Percentiles rank a stretch among this genome's conserved stretches.
These are phyloP conservation scores for Diplodus puntazzo DNA, from an alignment of 2,797 vertebrate species.

Conservation along the genomic window DNA sequence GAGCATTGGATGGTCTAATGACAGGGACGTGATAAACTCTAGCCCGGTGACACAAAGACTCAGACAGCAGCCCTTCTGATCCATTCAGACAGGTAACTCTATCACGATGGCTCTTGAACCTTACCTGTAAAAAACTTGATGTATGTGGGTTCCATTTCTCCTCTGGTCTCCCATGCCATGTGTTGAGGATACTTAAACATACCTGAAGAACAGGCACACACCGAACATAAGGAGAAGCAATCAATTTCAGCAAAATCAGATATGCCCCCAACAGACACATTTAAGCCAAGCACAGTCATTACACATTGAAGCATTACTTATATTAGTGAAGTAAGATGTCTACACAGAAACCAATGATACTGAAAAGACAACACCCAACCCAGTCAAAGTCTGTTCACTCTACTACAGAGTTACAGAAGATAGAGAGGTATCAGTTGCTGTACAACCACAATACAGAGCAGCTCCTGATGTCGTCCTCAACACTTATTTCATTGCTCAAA, in stretches of 20 bases:
- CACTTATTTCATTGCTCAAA: too few relatives aligned
- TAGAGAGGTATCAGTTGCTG: too few relatives aligned
- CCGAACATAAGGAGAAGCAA: background rate
- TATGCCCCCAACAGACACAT: background rate
- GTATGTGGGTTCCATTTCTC: conserved; percentile 99
- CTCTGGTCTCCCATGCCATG: conserved; percentile 98
- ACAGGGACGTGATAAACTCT: conserved; percentile 48
- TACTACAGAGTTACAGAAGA: too few relatives aligned
- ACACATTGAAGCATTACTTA: too few relatives aligned
- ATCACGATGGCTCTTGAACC: conserved; percentile 45
- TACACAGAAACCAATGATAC: too few relatives aligned
- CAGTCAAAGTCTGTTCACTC: too few relatives aligned
- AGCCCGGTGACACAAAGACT: conserved; percentile 35
- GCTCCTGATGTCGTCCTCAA: too few relatives aligned
- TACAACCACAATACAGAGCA: too few relatives aligned
- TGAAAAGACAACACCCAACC: too few relatives aligned
- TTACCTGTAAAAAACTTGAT: conserved; percentile 99
- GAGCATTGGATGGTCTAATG: conserved; percentile 30
- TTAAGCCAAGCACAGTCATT: background rate
- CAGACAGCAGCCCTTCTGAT: conserved; percentile 31
- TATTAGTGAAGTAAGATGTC: too few relatives aligned
- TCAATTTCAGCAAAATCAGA: background rate
- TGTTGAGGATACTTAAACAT: conserved; percentile 99
- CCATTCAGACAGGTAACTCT: conserved; percentile 25
- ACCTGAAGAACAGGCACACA: conserved; percentile 84